These are phyloP conservation scores for Microplitis manilae DNA, from an alignment of 2,888 invertebrate genomes.

Conservation along the genomic window DNA sequence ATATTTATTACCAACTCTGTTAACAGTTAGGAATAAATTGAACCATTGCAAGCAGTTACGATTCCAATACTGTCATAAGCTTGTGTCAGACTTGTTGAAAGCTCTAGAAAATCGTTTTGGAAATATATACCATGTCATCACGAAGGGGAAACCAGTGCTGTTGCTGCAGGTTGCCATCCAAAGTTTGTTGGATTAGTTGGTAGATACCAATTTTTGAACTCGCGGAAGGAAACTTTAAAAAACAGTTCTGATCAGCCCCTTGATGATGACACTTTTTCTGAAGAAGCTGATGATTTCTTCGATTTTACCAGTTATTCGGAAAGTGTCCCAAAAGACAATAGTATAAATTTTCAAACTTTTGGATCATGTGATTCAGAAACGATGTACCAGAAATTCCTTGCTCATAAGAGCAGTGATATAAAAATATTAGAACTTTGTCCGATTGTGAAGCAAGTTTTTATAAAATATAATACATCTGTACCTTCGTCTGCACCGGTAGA, in stretches of 20 bases:
- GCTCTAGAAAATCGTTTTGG: constrained; percentile 24
- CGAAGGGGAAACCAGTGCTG: background rate
- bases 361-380: background rate
- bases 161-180: constrained; percentile 32
- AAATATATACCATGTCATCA: constrained; percentile 14
- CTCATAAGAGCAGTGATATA: background rate
- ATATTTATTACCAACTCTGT: constrained; percentile 31
- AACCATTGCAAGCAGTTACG: too few relatives aligned
- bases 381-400: background rate
- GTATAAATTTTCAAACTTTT: background rate
- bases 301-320: too few relatives aligned
- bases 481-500: constrained; percentile 21
- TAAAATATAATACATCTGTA: constrained; percentile 16
- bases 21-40: constrained; percentile 29
- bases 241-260: background rate
- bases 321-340: too few relatives aligned
- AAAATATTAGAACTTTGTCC: constrained; percentile 21
- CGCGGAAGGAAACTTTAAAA: background rate
- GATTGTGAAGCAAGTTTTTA: background rate
- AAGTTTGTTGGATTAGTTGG: constrained; percentile 28
- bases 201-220: background rate
- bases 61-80: too few relatives aligned
- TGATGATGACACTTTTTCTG: background rate
- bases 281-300: background rate
- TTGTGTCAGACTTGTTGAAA: too few relatives aligned